Base-by-base conservation (phyloP, 2,797 vertebrate genomes). In the Falco novaeseelandiae region DNA sequence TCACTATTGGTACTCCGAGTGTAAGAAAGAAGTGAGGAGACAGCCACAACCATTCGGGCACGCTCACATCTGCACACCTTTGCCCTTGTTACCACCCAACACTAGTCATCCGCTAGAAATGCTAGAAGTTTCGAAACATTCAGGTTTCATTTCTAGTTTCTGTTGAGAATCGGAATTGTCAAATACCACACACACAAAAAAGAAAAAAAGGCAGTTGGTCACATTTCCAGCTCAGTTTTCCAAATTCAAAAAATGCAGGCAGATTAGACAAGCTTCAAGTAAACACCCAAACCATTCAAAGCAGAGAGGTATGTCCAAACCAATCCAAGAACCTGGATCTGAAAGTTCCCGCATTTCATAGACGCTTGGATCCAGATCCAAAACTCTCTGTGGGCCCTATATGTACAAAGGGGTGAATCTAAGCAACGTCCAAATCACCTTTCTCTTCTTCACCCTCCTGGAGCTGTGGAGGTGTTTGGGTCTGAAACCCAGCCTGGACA, bases 271-370 rank as follows among this genome's bases (percentile, higher is more conserved):
- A 34, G 25, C 34, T 87, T 90, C 90, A 89, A 82, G 77, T 40
- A 95, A 95, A 84, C 16, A 96, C 30, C 72, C 58, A 66, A 91
- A 94, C 26, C 73, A 46, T 89, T 94, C 80, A 93, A 93, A 95
- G 73, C 32, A 38, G 58, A 87, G 86, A 52, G 26, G 62, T 73
- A 90, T 74, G 84, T 93, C 88, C 88, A 95, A 94, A 86, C 30
- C 55, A 96, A 96, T 95, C 23, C 8, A 1, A 80, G 62, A 57
- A 4, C 57, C 58, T 46, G 54, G 65, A 65, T 84, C 27, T 72
- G 40, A 71, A 83, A 76, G 27, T 15, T 94, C 38, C 80, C 0
- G 0, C 3, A 2, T 81, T 82, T 95, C 77, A 82, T 3, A 59
- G 30, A 25, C 0, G 0, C 59, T 67, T 89, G 70, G n/a, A 48